Evolutionary conservation across 2,888 invertebrate genomes (phyloP).

Genomic region (Acleris laterana): DNA sequence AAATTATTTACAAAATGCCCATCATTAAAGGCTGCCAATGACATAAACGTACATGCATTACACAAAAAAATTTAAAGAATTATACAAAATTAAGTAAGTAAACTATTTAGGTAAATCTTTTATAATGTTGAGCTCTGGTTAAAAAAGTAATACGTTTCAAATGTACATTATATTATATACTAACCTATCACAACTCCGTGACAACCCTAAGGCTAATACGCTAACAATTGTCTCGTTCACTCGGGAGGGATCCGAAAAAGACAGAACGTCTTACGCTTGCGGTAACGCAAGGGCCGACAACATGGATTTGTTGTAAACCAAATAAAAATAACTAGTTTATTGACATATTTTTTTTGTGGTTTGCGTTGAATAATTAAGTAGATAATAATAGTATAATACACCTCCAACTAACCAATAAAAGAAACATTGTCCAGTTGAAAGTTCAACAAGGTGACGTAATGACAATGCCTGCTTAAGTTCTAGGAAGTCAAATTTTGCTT

Average conservation of each 20-base stretch:
- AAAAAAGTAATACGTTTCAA: not conserved
- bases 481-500: too few relatives aligned
- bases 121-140: constrained; percentile 5
- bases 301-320: not conserved
- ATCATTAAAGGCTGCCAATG: constrained; percentile 6
- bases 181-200: constrained; percentile 55
- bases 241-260: not conserved
- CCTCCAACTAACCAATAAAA: too few relatives aligned
- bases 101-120: not conserved
- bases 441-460: too few relatives aligned
- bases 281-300: not conserved
- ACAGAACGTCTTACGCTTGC: not conserved
- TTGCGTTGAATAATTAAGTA: too few relatives aligned
- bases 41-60: constrained; percentile 9
- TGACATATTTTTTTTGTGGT: not conserved
- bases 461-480: too few relatives aligned
- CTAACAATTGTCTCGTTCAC: not conserved
- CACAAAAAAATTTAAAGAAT: not conserved
- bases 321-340: not conserved
- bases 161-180: constrained; percentile 26
- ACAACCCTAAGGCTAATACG: constrained; percentile 36
- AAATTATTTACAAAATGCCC: constrained; percentile 41
- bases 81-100: not conserved
- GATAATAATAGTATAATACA: too few relatives aligned
- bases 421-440: too few relatives aligned